A percentile compares a stretch with the other conserved stretches of the same genome.
Evolutionary conservation across 1,140 invertebrate genomes (phyloP).

Genomic region (Drosophila aff.): DNA sequence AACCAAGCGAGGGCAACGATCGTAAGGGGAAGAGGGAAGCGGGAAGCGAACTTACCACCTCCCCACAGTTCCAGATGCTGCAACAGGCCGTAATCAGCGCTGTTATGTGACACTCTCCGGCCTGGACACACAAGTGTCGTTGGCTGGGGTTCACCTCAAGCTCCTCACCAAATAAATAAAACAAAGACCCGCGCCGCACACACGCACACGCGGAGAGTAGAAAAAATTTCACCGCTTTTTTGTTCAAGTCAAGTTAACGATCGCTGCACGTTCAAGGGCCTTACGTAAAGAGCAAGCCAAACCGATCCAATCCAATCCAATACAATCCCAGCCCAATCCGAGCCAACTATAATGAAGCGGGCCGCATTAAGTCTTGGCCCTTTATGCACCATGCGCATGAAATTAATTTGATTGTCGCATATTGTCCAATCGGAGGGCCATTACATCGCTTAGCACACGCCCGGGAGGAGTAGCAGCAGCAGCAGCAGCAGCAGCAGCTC

Average conservation of each 20-base stretch:
- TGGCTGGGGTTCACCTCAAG: not conserved
- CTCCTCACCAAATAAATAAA: conserved; percentile 1
- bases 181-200: conserved; percentile 7
- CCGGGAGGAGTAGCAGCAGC: conserved; percentile 7
- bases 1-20: conserved; percentile 11
- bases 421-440: conserved; percentile 51
- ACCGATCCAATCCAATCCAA: conserved; percentile 6
- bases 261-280: conserved; percentile 79
- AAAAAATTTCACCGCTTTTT: conserved; percentile 67
- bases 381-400: conserved; percentile 63
- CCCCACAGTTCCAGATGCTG: not conserved
- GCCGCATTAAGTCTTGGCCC: conserved; percentile 54
- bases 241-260: conserved; percentile 53
- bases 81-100: conserved; percentile 1
- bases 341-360: conserved; percentile 31
- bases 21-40: not conserved
- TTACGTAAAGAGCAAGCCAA: conserved; percentile 64
- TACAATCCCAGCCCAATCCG: not conserved
- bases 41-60: not conserved
- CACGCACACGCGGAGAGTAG: conserved; percentile 31
- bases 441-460: conserved; percentile 41
- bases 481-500: not conserved
- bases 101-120: conserved; percentile 7
- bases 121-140: conserved; percentile 52
- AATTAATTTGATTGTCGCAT: conserved; percentile 70